phyloP scores from a whole-genome alignment of 2,113 vertebrate species.

The Ondatra zibethicus region DNA sequence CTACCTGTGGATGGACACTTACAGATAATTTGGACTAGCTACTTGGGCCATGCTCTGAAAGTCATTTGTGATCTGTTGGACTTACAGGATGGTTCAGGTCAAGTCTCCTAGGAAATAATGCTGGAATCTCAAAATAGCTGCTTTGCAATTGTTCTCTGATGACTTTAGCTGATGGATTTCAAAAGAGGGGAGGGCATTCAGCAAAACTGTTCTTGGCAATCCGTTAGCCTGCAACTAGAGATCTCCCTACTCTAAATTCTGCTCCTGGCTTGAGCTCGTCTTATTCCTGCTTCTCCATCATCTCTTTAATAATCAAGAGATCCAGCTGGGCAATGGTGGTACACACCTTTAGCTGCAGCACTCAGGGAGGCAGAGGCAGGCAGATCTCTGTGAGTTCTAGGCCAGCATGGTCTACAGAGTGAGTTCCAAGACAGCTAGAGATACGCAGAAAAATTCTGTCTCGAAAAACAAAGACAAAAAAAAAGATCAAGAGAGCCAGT shows the following conservation, averaged over 20 bases:
- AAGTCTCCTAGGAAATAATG: background rate
- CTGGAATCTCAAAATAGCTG: background rate
- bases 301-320: slow-evolving; percentile 69
- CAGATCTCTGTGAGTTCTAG: no score
- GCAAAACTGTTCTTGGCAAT: fast-evolving
- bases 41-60: background rate
- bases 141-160: background rate
- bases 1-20: fast-evolving
- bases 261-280: background rate
- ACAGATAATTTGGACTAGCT: fast-evolving
- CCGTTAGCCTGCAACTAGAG: background rate
- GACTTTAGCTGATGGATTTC: background rate
- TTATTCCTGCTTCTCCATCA: slow-evolving; percentile 2
- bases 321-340: no score
- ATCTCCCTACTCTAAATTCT: background rate
- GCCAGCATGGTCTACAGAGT: no score
- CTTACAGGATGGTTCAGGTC: fast-evolving
- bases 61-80: fast-evolving
- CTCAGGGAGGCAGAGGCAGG: no score
- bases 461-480: no score
- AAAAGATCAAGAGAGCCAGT: background rate
- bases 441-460: no score
- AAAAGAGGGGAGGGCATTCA: background rate
- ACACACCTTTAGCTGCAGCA: no score
- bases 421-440: no score